phyloP scores from a whole-genome alignment of 2,888 invertebrate genomes.

The Hirtodrosophila cameraria region DNA sequence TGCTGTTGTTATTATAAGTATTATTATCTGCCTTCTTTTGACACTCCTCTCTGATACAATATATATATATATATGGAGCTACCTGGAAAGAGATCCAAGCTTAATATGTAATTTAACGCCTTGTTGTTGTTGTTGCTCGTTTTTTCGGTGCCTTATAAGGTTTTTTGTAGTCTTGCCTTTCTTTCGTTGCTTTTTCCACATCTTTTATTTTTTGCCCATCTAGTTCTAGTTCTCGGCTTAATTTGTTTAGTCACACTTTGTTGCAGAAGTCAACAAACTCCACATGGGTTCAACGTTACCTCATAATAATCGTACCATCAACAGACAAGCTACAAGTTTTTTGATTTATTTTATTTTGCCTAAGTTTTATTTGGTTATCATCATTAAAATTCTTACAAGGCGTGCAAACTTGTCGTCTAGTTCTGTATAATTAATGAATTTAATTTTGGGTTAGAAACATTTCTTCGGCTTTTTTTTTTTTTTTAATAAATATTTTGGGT shows the following conservation, averaged over 20 bases:
- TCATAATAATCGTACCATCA: slow-evolving; percentile 47
- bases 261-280: slow-evolving; percentile 78
- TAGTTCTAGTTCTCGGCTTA: slow-evolving; percentile 69
- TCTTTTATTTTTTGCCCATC: slow-evolving; percentile 20
- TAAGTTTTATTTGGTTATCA: slow-evolving; percentile 47
- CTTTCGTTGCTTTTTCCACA: slow-evolving; percentile 13
- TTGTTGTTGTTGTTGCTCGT: slow-evolving; percentile 35
- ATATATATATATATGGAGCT: slow-evolving; percentile 1
- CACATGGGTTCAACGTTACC: slow-evolving; percentile 67
- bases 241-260: slow-evolving; percentile 78
- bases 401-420: slow-evolving; percentile 53
- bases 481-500: not conserved
- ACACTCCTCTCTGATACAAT: slow-evolving; percentile 39
- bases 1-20: slow-evolving; percentile 30
- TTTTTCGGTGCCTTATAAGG: slow-evolving; percentile 46
- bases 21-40: slow-evolving; percentile 54
- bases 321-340: slow-evolving; percentile 6
- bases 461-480: slow-evolving; percentile 8
- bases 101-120: slow-evolving; percentile 74
- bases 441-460: too few relatives aligned
- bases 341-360: slow-evolving; percentile 13
- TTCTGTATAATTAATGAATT: slow-evolving; percentile 63
- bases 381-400: slow-evolving; percentile 60
- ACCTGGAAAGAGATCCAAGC: slow-evolving; percentile 26
- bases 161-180: slow-evolving; percentile 22